Base-by-base conservation (phyloP, 1,140 invertebrate genomes). In the Bombus huntii region DNA sequence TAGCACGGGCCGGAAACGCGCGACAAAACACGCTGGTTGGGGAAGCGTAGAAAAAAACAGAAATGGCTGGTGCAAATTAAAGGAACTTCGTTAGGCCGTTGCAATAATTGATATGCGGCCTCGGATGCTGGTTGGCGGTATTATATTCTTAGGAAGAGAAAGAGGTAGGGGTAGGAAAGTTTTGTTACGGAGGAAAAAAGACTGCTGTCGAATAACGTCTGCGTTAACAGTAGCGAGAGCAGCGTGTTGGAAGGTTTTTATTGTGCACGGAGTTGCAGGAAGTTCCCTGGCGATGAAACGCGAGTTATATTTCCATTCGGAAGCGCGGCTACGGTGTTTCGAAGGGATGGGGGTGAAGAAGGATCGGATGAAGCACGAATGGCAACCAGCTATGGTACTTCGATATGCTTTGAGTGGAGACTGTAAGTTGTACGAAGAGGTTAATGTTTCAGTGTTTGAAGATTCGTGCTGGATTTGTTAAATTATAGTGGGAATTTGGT, bases 11-110 rank as follows among this genome's bases (percentile, higher is more conserved):
- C 42, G 72, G 42, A 73, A 73, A 47, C n/a, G 13, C 72, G 42
- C 39, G 18, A 53, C 47, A 62, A 68, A 44, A 65, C 28, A 44
- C 37, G 81, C 47, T 8, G 53, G 57, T n/a, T 22, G 44, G 59
- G 74, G 53, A 62, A 18, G 9, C 2, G 77, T 25, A 6, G n/a
- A 39, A 81, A 72, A 81, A 71, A 42, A 57, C 28, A 81, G 74
- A 53, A 75, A 47, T 68, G 39, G 42, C 39, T 71, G 65, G 42
- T 71, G 62, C 71, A 73, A 87, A 85, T 89, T 85, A 89, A 62
- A 44, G 44, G 37, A 68, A 87, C 83, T 83, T 83, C 70, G 87
- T 87, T 91, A 88, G 75, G 84, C 88, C 86, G 82, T 91, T 87
- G 73, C 85, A 89, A 89, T 91, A 91, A 91, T 81, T 87, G 73